phyloP scores from a whole-genome alignment of 2,888 invertebrate genomes.

The Macrophya alboannulata region DNA sequence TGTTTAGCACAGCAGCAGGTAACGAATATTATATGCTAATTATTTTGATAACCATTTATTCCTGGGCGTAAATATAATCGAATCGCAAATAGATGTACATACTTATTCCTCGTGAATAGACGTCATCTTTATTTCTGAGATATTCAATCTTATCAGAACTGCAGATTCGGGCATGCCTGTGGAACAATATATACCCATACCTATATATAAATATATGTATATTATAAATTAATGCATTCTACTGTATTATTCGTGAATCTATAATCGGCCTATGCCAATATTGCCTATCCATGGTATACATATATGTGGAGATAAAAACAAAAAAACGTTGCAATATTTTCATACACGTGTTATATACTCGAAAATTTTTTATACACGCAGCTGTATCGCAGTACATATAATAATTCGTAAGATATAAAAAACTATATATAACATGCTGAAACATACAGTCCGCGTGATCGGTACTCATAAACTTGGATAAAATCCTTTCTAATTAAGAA shows the following conservation, averaged over 20 bases:
- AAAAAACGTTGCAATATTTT: background rate
- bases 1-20: background rate
- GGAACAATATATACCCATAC: background rate
- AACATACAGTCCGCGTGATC: background rate
- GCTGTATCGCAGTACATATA: background rate
- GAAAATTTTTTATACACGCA: background rate
- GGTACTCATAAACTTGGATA: background rate
- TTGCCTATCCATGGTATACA: background rate
- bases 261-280: background rate
- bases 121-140: background rate
- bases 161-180: background rate
- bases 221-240: background rate
- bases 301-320: background rate
- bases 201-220: background rate
- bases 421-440: background rate
- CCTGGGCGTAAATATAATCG: background rate
- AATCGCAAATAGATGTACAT: background rate
- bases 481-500: background rate
- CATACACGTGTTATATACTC: background rate
- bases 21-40: background rate
- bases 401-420: background rate
- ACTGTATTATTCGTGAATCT: background rate
- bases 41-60: background rate
- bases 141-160: background rate
- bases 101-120: slow-evolving; percentile 38